Evolutionary conservation across 2,113 vertebrate genomes (phyloP), one percentile per base, ranked within the genome.

Genomic region (Chinchilla lanigera): DNA sequence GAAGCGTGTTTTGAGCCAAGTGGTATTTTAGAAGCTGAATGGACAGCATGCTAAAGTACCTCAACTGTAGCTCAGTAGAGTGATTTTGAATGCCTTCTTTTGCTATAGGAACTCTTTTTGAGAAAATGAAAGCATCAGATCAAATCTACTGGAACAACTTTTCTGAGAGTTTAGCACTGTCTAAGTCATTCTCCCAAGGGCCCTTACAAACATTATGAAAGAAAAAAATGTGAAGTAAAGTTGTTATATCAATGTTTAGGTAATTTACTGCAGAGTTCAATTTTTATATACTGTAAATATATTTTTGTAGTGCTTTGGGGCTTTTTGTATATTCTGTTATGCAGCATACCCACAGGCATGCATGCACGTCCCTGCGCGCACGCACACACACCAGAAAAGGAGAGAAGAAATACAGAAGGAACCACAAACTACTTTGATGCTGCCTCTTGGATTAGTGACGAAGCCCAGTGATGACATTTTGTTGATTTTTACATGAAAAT

Each of bases 81-180:
- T 86, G 78, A 61, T 92, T 93, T 84, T 88, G 67, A 96, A 96
- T 94, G 69, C 30, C 54, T 89, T 54, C 44, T 97, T 97, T 96
- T 97, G 69, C 87, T 90, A 35, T 89, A 86, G 61, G 69, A 97
- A 65, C 61, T 97, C 56, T 93, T 96, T 85, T 65, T 93, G 73
- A 93, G 96, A 97, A 96, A 95, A 97, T 95, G 94, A 94, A 97
- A 94, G 50, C 90, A 93, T 96, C 87, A 95, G 80, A 80, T 97
- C 97, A 96, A 58, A 95, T 89, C 92, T 93, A 90, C 86, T 97
- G 92, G 61, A 95, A 96, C 93, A 95, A 90, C 63, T 95, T 96
- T 95, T 94, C 54, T 85, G 41, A 97, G 95, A 96, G 63, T 95
- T 97, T 92, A 93, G 69, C 13, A 67, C 71, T 88, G 44, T 82